These are phyloP conservation scores for Synanthedon andrenaeformis DNA, from an alignment of 2,888 invertebrate species.

Conservation along the genomic window DNA sequence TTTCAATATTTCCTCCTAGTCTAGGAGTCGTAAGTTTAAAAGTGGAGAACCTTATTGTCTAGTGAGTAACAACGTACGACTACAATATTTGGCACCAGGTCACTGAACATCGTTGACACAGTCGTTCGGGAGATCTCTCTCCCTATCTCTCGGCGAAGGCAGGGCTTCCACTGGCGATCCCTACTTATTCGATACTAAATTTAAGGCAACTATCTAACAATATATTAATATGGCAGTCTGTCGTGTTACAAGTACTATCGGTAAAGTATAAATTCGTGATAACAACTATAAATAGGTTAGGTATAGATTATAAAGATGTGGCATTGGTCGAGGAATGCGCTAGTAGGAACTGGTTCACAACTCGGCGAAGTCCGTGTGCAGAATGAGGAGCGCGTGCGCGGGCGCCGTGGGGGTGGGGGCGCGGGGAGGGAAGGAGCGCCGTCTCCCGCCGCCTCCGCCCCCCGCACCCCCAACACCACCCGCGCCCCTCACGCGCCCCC, in stretches of 20 bases:
- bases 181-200: background rate
- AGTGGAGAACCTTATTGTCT: background rate
- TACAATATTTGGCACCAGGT: constrained; percentile 32
- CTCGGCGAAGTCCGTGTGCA: constrained; percentile 33
- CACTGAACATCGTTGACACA: background rate
- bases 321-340: background rate
- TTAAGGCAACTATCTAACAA: background rate
- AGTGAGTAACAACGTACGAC: background rate
- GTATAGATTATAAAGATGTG: background rate
- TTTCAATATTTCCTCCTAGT: constrained; percentile 12
- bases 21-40: background rate
- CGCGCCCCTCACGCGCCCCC: constrained; percentile 1
- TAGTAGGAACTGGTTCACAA: background rate
- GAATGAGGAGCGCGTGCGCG: constrained; percentile 41
- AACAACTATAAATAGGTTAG: too few relatives aligned
- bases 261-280: background rate
- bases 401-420: constrained; percentile 19
- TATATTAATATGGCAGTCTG: constrained; percentile 40
- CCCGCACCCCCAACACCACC: constrained; percentile 1
- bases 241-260: constrained; percentile 6
- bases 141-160: background rate
- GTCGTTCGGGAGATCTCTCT: background rate
- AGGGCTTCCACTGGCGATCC: background rate
- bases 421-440: constrained; percentile 15
- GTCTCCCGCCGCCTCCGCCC: constrained; percentile 4